Evolutionary conservation across 2,888 invertebrate species (phyloP), one percentile per base, ranked within the genome.

Genomic region (Tupiocoris notatus): DNA sequence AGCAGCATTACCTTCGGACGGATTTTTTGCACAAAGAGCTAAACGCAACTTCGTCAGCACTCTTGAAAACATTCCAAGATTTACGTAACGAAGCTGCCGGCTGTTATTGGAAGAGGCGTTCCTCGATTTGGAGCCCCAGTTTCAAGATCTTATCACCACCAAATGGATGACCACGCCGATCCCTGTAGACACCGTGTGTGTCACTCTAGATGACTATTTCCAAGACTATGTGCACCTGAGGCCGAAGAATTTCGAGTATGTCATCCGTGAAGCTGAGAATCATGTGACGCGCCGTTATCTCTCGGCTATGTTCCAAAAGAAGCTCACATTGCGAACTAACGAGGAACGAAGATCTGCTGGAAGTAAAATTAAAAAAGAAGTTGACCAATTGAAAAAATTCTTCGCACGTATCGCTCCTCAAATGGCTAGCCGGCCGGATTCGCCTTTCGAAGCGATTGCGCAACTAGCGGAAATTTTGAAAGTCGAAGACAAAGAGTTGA

Each of bases 201-300:
- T 93, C 0, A 99, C 98, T 0, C 86, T 98, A 68, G 95, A 95
- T 81, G 98, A 99, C 84, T 99, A 98, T 84, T 94, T 95, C 83
- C 89, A 87, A 78, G 98, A 99, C 84, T 98, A 98, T 84, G 92
- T 91, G 81, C 96, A 96, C 83, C 86, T 99, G 71, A 89, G 92
- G 63, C 90, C 92, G 21, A 89, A 89, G 79, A 96, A 97, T 84
- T 95, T 95, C 82, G 93, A 94, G 80, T 90, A 90, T 81, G 91
- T 98, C 0, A 93, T 97, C 79, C 90, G 89, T 63, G 93, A 94
- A 83, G 93, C 95, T 0, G 92, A 95, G 83, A 91, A 91, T 82
- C 86, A 91, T 78, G 91, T 98, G 1, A 93, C 95, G 17, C 92
- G 91, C 83, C 91, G 94, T 78, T 99, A 98, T 82, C 90, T 98